phyloP scores from a whole-genome alignment of 2,113 vertebrate genomes.

The Otus sunia region DNA sequence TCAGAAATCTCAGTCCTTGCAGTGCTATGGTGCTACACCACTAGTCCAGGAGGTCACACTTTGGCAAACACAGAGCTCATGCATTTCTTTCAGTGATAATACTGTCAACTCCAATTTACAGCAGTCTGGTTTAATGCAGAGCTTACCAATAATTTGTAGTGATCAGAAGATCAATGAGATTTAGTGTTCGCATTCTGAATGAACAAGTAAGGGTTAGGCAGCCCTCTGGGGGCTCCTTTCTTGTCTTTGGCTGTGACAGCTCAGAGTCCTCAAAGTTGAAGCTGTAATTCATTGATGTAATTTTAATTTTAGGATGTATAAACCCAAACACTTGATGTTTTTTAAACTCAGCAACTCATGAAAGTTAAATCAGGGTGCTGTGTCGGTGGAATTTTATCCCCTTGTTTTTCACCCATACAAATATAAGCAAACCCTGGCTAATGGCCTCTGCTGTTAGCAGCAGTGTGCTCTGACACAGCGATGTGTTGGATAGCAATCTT shows the following conservation, averaged over 20 bases:
- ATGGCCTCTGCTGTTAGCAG: background rate
- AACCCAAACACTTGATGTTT: background rate
- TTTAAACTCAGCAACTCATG: background rate
- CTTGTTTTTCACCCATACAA: background rate
- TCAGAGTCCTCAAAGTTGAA: background rate
- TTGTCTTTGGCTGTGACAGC: background rate
- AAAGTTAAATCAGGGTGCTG: background rate
- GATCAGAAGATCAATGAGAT: conserved; percentile 68
- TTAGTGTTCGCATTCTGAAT: conserved; percentile 39
- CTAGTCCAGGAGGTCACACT: background rate
- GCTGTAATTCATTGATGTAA: background rate
- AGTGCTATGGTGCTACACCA: background rate
- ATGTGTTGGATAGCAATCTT: background rate
- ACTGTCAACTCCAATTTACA: conserved; percentile 66
- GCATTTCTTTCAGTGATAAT: conserved; percentile 53
- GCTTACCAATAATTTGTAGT: conserved; percentile 71
- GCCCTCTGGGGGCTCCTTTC: background rate
- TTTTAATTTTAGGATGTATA: conserved; percentile 27
- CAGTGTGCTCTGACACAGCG: background rate
- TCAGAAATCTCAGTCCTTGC: background rate
- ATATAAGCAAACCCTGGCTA: background rate
- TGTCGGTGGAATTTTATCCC: background rate
- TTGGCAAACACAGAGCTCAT: conserved; percentile 3
- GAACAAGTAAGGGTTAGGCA: conserved; percentile 18
- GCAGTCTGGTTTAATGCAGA: conserved; percentile 43